Evolutionary conservation across 2,113 vertebrate species (phyloP).

Genomic region (Hemicordylus capensis): DNA sequence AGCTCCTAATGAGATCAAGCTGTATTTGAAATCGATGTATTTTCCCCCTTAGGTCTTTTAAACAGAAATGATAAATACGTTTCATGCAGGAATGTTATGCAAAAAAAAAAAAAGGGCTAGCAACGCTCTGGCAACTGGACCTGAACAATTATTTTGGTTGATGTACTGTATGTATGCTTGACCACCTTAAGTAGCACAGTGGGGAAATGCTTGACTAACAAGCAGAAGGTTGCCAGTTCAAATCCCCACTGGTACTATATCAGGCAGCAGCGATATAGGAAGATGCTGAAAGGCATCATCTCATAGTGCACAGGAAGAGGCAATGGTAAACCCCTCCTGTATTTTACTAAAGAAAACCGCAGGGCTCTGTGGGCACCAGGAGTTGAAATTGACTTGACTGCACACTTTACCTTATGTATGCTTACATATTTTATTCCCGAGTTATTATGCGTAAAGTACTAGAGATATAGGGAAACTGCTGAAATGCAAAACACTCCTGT

Average conservation of each 20-base stretch:
- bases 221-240: too few species aligned
- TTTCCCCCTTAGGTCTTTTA: fast-evolving
- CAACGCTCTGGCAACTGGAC: neutral
- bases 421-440: neutral
- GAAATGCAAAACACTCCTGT: neutral
- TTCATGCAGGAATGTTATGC: neutral
- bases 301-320: too few species aligned
- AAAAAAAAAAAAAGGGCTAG: neutral
- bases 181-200: too few species aligned
- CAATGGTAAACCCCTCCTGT: too few species aligned
- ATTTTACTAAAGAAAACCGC: too few species aligned
- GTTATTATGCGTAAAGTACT: neutral
- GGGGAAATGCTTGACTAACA: too few species aligned
- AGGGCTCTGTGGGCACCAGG: too few species aligned
- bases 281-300: too few species aligned
- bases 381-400: too few species aligned
- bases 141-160: neutral
- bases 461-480: neutral
- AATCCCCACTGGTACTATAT: too few species aligned
- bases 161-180: neutral
- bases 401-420: neutral
- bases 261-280: too few species aligned
- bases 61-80: neutral
- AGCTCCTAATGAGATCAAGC: neutral
- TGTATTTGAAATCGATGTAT: neutral